Evolutionary conservation across 53 echinoderm and acorn worm species (phyloP).

Genomic region (Hippasteria phrygiana): DNA sequence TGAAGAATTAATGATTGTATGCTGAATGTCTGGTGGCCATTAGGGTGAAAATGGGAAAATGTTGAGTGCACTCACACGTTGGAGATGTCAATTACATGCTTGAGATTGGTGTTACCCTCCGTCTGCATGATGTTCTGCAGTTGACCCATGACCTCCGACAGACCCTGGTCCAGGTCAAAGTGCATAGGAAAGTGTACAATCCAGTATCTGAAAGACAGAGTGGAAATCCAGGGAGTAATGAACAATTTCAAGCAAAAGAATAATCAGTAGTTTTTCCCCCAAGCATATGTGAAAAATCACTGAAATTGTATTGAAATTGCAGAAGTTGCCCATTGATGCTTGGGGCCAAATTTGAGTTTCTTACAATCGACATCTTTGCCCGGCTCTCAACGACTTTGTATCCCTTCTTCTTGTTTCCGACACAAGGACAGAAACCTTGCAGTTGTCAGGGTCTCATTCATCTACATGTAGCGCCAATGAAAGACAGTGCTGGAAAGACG

Average conservation of each 20-base stretch:
- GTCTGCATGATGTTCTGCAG: constrained; percentile 88
- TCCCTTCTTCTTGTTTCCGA: too few species aligned
- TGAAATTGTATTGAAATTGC: too few species aligned
- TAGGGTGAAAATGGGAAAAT: background rate
- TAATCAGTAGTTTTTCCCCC: background rate
- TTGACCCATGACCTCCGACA: constrained; percentile 85
- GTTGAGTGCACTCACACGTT: constrained; percentile 88
- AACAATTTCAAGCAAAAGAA: background rate
- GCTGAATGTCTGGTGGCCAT: background rate
- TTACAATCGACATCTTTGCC: too few species aligned
- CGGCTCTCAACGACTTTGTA: too few species aligned
- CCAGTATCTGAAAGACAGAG: constrained; percentile 81
- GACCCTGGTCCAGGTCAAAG: constrained; percentile 95
- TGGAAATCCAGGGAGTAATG: background rate
- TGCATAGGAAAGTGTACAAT: constrained; percentile 95
- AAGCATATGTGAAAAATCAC: too few species aligned
- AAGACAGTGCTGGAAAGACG: too few species aligned
- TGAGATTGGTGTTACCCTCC: constrained; percentile 91
- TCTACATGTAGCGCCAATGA: too few species aligned
- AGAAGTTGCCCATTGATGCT: too few species aligned
- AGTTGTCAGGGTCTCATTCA: too few species aligned
- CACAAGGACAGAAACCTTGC: too few species aligned
- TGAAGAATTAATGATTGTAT: too few species aligned
- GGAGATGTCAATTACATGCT: constrained; percentile 93
- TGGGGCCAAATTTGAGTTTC: too few species aligned